Evolutionary conservation across 2,888 invertebrate genomes (phyloP).

Genomic region (Nyleta sp.): DNA sequence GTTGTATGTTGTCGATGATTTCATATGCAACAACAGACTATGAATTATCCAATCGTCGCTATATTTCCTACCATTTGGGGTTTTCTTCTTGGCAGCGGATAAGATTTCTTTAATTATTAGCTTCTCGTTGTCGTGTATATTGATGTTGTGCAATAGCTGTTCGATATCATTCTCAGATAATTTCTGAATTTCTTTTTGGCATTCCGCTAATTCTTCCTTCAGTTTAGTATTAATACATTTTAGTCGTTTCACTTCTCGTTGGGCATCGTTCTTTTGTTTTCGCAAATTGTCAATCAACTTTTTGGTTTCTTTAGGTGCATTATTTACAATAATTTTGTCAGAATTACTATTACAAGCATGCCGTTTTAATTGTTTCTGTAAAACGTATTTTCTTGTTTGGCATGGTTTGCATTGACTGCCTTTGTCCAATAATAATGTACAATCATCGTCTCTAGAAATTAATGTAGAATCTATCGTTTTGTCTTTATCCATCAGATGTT

Average conservation of each 20-base stretch:
- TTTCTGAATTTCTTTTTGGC: not conserved
- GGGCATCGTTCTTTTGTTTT: not conserved
- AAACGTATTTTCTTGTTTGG: not conserved
- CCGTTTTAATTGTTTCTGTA: not conserved
- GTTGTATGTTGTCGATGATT: constrained; percentile 27
- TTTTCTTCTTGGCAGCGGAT: constrained; percentile 26
- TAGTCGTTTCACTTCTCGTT: not conserved
- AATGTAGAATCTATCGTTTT: too few relatives aligned
- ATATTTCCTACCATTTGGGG: constrained; percentile 19
- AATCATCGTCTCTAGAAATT: not conserved
- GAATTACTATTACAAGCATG: not conserved
- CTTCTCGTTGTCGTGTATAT: constrained; percentile 1
- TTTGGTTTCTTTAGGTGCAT: not conserved
- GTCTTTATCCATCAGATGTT: too few relatives aligned
- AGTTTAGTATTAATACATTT: not conserved
- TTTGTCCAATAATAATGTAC: not conserved
- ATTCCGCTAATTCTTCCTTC: not conserved
- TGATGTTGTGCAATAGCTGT: not conserved
- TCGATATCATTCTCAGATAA: not conserved
- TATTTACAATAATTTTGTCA: not conserved
- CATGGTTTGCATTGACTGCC: not conserved
- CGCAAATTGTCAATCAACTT: not conserved
- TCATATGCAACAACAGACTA: constrained; percentile 35
- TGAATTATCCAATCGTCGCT: constrained; percentile 27
- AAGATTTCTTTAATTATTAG: constrained; percentile 28